Base-by-base conservation (phyloP, 1,140 invertebrate species). In the Hyles euphorbiae region DNA sequence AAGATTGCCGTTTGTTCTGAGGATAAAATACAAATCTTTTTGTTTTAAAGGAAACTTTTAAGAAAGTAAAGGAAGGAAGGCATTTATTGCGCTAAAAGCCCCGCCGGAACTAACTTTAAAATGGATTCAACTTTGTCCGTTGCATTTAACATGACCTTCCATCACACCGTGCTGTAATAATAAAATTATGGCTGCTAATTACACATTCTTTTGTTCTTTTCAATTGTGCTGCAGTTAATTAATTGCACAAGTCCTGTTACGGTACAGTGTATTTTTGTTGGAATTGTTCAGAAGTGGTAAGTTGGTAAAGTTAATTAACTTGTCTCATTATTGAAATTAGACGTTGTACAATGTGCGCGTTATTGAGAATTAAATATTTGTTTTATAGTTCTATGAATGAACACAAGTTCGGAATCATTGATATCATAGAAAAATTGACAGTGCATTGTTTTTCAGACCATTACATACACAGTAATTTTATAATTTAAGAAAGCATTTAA, bases 1-100 rank as follows among this genome's bases (percentile, higher is more conserved):
- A 66, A 74, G 70, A 78, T 65, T 72, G 67, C 71, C 75, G 75
- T 80, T 81, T 81, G 77, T 81, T 72, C 79, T 68, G 63, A 71
- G 72, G 74, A 79, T 78, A 74, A 74, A 72, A 75, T 79, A 78
- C 77, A 81, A 83, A 81, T 83, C 81, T 86, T 83, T 84, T 82
- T 83, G 77, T 82, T 87, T 76, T 75, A 82, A 70, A 78, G 78
- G 76, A 82, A 84, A 81, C 76, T 87, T 87, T 83, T 81, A 87
- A 82, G 81, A 82, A 84, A 85, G 76, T 77, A 63, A 68, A 70
- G 78, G 83, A 83, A 87, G 83, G 83, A 87, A 87, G 83, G 82
- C 82, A 87, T 87, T 87, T 87, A 87, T 87, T 87, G 83, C 78
- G 69, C 79, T 83, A 85, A 87, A 87, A 85, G 81, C 81, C 69